Evolutionary conservation across 2,888 invertebrate species (phyloP), one percentile per base, ranked within the genome.

Genomic region (Apotomis turbidana): DNA sequence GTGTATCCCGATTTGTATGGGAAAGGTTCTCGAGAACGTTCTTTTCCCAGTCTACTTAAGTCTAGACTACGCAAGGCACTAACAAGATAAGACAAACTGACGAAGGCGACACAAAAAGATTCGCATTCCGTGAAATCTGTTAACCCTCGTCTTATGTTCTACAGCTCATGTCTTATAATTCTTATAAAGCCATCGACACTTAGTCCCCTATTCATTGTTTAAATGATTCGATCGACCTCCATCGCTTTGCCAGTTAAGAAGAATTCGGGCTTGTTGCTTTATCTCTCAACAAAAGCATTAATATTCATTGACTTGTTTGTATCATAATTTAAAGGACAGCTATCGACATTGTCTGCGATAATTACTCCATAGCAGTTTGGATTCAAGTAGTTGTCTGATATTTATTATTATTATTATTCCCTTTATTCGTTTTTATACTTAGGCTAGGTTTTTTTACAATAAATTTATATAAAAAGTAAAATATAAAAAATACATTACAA

Each of bases 101-200:
- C 27, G 1, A 27, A 27, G 27, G 27, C 27, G 27, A 27, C 46
- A 67, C 13, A 49, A 12, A 9, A 49, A 49, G 49, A 49, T 49
- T 10, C 6, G 10, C 63, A 64, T 54, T 54, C 44, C 15, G 27
- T 78, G 76, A 78, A 79, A 81, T 77, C 76, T 70, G 73, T 57
- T 70, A 67, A 27, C 27, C 27, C 27, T 74, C 79, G 74, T 78
- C 78, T 79, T 78, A 79, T 78, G 77, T 77, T 76, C 74, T 74
- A 70, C 75, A 77, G 76, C 78, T 79, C 78, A 78, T 76, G 68
- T 78, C 78, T 81, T 80, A 77, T 77, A 27, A 79, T 78, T 79
- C 76, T 12, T 66, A 36, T 27, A 49, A 49, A 68, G 46, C 52
- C 49, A 70, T 69, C 74, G 63, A 70, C 68, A 72, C 67, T 74